These are phyloP conservation scores for Macrostomum cliftonense DNA, from an alignment of 2,888 invertebrate genomes.

Conservation along the genomic window DNA sequence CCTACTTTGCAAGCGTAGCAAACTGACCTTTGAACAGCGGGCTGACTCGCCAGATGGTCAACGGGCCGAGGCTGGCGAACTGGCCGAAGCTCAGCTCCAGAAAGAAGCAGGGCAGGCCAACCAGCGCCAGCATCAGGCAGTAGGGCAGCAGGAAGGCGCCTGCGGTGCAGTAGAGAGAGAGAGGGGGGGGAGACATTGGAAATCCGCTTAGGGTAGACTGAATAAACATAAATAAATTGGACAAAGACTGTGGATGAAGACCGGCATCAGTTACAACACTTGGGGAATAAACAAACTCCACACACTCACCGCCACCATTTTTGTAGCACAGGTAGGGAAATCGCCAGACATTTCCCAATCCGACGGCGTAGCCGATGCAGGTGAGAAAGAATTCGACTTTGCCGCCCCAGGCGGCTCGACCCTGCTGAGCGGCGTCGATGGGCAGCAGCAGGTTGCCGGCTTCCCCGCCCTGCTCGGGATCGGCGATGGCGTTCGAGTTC, in stretches of 20 bases:
- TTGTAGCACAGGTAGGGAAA: slow-evolving; percentile 12
- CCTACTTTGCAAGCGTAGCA: slow-evolving; percentile 20
- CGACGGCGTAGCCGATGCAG: slow-evolving; percentile 10
- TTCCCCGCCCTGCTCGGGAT: neutral
- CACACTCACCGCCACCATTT: slow-evolving; percentile 10
- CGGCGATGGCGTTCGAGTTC: neutral
- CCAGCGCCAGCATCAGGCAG: slow-evolving; percentile 22
- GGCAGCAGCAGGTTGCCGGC: neutral
- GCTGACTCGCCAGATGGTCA: slow-evolving; percentile 30
- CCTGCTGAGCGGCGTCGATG: neutral
- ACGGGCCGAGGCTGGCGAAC: slow-evolving; percentile 30
- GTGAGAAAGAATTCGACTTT: slow-evolving; percentile 10
- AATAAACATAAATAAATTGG: too few species aligned
- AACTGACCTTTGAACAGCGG: slow-evolving; percentile 29
- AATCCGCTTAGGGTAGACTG: too few species aligned
- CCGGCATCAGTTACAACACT: too few species aligned
- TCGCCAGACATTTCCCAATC: slow-evolving; percentile 11
- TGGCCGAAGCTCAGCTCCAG: slow-evolving; percentile 32
- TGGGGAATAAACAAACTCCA: too few species aligned
- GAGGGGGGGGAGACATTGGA: too few species aligned
- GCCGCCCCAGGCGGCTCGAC: slow-evolving; percentile 9
- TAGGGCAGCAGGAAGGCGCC: slow-evolving; percentile 34
- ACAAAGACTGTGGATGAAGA: too few species aligned
- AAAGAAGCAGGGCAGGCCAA: slow-evolving; percentile 29
- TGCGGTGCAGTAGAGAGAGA: slow-evolving; percentile 8